phyloP scores from a whole-genome alignment of 2,797 vertebrate genomes.

The Danio choprae region DNA sequence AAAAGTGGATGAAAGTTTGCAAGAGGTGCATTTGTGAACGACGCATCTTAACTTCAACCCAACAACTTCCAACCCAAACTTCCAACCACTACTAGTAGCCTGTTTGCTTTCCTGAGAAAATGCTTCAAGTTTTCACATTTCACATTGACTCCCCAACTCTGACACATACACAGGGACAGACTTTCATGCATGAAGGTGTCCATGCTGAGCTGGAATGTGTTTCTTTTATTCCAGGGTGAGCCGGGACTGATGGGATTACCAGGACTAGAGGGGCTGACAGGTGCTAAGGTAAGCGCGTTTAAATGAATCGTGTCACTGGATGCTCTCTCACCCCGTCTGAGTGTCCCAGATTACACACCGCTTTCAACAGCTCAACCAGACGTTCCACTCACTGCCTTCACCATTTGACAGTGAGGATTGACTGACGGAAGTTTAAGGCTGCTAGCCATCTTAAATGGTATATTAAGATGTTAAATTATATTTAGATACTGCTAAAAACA shows the following conservation, averaged over 20 bases:
- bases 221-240: constrained; percentile 84
- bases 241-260: constrained; percentile 94
- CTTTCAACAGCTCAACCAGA: constrained; percentile 23
- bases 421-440: constrained; percentile 5
- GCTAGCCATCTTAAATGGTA: too few relatives aligned
- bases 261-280: constrained; percentile 93
- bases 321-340: constrained; percentile 43
- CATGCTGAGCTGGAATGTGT: constrained; percentile 59
- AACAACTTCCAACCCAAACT: too few relatives aligned
- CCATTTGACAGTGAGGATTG: neutral
- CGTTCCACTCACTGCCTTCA: constrained; percentile 16
- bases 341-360: constrained; percentile 53
- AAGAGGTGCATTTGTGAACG: too few relatives aligned
- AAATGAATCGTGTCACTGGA: constrained; percentile 35
- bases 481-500: too few relatives aligned
- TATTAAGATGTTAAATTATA: too few relatives aligned
- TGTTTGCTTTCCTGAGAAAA: neutral
- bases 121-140: neutral
- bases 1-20: too few relatives aligned
- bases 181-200: constrained; percentile 36
- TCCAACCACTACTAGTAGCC: too few relatives aligned
- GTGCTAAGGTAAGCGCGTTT: constrained; percentile 86
- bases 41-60: too few relatives aligned
- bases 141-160: neutral
- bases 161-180: constrained; percentile 3